These are phyloP conservation scores for Yponomeuta sedellus DNA, from an alignment of 2,888 invertebrate genomes.

Conservation along the genomic window DNA sequence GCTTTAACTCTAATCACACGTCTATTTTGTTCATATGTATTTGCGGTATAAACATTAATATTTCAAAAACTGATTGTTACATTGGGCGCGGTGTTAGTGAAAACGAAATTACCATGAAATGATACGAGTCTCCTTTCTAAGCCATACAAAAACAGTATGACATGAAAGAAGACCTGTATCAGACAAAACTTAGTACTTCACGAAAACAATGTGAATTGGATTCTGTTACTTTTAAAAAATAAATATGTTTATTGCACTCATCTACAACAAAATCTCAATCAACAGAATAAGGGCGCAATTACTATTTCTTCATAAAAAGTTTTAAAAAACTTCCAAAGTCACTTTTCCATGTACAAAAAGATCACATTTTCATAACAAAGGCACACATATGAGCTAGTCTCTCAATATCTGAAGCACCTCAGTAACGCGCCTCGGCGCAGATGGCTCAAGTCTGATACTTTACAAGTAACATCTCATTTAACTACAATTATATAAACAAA, in stretches of 20 bases:
- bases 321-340: conserved; percentile 10
- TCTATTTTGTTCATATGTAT: conserved; percentile 15
- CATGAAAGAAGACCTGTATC: conserved; percentile 23
- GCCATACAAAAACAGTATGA: background rate
- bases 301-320: background rate
- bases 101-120: conserved; percentile 23
- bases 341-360: conserved; percentile 20
- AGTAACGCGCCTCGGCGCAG: conserved; percentile 5
- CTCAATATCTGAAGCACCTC: conserved; percentile 40
- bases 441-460: conserved; percentile 28
- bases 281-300: background rate
- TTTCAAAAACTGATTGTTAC: conserved; percentile 41
- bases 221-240: conserved; percentile 29
- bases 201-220: conserved; percentile 13
- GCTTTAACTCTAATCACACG: conserved; percentile 11
- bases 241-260: conserved; percentile 66
- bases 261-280: conserved; percentile 10
- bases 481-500: conserved; percentile 60
- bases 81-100: conserved; percentile 53
- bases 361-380: conserved; percentile 44
- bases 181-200: conserved; percentile 10
- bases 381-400: conserved; percentile 55
- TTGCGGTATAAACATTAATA: conserved; percentile 28
- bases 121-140: background rate
- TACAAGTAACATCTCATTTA: conserved; percentile 46